These are phyloP conservation scores for Nycteola revayana DNA, from an alignment of 2,888 invertebrate genomes.

Conservation along the genomic window DNA sequence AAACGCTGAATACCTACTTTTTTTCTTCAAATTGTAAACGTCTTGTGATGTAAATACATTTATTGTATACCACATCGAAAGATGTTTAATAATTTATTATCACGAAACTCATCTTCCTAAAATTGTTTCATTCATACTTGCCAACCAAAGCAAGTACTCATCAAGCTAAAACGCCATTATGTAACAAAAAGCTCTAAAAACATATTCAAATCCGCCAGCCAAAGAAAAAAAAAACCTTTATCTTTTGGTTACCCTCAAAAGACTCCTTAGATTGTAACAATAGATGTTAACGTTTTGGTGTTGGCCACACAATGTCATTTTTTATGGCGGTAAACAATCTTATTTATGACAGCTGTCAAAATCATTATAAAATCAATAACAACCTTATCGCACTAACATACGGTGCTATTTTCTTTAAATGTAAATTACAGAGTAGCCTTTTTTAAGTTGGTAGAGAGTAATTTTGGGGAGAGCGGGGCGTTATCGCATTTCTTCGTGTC, in stretches of 20 bases:
- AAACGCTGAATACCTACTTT: too few species aligned
- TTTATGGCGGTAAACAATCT: conserved; percentile 50
- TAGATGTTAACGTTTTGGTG: conserved; percentile 66
- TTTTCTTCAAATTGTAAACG: too few species aligned
- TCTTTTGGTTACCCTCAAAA: conserved; percentile 53
- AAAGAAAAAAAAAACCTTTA: conserved; percentile 32
- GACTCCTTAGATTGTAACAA: conserved; percentile 63
- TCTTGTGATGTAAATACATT: too few species aligned
- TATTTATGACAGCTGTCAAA: conserved; percentile 28
- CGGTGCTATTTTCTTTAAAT: conserved; percentile 8
- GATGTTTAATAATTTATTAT: too few species aligned
- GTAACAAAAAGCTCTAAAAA: conserved; percentile 11
- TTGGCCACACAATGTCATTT: conserved; percentile 66
- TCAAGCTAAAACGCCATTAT: conserved; percentile 10
- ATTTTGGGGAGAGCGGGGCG: conserved; percentile 71
- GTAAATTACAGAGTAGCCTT: conserved; percentile 10
- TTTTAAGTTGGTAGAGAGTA: conserved; percentile 42
- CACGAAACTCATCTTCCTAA: too few species aligned
- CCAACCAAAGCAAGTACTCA: not conserved
- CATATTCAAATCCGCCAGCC: conserved; percentile 24
- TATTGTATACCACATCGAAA: too few species aligned
- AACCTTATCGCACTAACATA: conserved; percentile 10
- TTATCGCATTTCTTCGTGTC: conserved; percentile 68
- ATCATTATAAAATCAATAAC: conserved; percentile 3
- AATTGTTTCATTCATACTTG: too few species aligned